Conservation (phyloP, 2,113 vertebrate genomes). For the Galbula dea region DNA sequence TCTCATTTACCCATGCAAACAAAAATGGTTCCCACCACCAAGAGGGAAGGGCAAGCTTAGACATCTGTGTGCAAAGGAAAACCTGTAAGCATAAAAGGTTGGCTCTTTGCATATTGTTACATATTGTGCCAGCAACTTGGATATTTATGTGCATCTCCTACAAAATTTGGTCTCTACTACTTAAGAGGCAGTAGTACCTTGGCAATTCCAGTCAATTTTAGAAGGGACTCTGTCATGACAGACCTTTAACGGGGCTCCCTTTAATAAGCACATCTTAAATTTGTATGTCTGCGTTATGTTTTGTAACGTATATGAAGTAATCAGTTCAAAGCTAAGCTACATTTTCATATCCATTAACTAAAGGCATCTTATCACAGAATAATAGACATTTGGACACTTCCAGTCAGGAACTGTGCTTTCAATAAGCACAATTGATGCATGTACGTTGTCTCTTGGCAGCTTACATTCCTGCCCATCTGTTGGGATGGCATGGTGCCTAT, state of each 20-base stretch:
- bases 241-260: background rate
- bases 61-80: background rate
- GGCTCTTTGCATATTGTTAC: background rate
- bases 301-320: background rate
- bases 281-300: background rate
- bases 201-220: background rate
- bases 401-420: constrained; percentile 59
- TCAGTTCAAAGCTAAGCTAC: background rate
- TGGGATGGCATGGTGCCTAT: constrained; percentile 75
- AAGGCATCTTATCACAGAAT: constrained; percentile 66
- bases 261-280: background rate
- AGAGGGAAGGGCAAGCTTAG: background rate
- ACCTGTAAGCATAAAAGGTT: background rate
- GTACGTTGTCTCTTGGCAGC: constrained; percentile 73
- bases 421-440: constrained; percentile 71
- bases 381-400: constrained; percentile 63
- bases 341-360: constrained; percentile 55
- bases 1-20: background rate
- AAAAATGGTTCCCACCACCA: background rate
- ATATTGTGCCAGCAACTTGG: background rate
- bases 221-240: background rate
- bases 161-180: background rate
- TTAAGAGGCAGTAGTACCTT: background rate
- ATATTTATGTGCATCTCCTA: background rate
- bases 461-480: constrained; percentile 75